Percentiles rank a stretch among this genome's conserved stretches.
phyloP scores from a whole-genome alignment of 2,888 invertebrate species.

The Lymantria monacha region DNA sequence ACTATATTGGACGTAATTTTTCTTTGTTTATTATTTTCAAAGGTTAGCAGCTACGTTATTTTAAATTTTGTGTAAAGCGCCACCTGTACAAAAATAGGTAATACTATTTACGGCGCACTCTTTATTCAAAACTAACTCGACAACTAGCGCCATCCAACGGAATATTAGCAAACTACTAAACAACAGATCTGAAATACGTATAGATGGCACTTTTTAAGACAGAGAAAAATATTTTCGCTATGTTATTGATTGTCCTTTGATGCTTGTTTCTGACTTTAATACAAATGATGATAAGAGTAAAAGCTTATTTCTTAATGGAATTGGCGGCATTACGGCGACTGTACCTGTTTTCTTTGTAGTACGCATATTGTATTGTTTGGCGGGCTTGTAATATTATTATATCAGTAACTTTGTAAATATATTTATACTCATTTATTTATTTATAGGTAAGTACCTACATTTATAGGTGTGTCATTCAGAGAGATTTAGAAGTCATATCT shows the following conservation, averaged over 20 bases:
- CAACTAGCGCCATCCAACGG: conserved; percentile 33
- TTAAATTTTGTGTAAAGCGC: conserved; percentile 28
- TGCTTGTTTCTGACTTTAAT: conserved; percentile 35
- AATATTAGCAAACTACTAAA: conserved; percentile 28
- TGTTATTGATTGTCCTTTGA: conserved; percentile 51
- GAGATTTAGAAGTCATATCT: no score
- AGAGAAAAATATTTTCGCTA: conserved; percentile 34
- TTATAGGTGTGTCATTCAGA: background rate
- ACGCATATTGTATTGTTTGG: conserved; percentile 13
- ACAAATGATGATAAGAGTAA: conserved; percentile 34
- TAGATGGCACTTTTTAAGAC: conserved; percentile 58
- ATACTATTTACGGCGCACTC: conserved; percentile 16
- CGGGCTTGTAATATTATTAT: no score
- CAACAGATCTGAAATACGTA: conserved; percentile 6
- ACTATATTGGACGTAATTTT: no score
- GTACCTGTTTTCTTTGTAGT: conserved; percentile 11
- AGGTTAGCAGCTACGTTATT: no score
- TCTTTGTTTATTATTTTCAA: no score
- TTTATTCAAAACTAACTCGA: background rate
- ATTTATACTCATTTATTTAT: no score
- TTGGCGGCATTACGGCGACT: conserved; percentile 11
- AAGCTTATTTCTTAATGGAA: conserved; percentile 31
- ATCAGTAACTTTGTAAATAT: no score
- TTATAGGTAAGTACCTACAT: background rate
- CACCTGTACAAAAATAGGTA: conserved; percentile 40